These are phyloP conservation scores for Nezara viridula DNA, from an alignment of 2,888 invertebrate genomes.

Conservation along the genomic window DNA sequence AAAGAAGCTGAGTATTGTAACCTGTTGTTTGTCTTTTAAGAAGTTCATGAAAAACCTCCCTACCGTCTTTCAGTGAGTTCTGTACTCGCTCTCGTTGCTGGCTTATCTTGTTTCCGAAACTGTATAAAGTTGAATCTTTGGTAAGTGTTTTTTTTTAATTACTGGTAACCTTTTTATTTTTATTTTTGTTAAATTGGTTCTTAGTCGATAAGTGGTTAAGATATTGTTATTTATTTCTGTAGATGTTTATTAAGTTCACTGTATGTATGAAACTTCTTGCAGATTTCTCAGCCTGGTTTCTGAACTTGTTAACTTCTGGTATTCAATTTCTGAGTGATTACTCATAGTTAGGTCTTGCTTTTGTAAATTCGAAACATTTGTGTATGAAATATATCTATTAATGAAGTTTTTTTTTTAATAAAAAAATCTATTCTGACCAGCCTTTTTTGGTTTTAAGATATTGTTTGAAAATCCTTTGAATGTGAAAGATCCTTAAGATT, in stretches of 20 bases:
- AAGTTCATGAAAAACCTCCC: constrained; percentile 48
- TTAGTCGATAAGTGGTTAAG: constrained; percentile 45
- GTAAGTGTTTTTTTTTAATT: constrained; percentile 49
- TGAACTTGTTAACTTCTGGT: constrained; percentile 16
- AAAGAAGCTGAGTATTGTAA: constrained; percentile 29
- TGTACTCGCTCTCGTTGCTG: constrained; percentile 32
- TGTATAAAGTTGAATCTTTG: constrained; percentile 40
- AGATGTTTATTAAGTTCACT: constrained; percentile 26
- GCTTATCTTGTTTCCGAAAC: constrained; percentile 48
- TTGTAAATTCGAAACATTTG: background rate
- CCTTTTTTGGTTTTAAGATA: background rate
- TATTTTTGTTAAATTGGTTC: constrained; percentile 9
- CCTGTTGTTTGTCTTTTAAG: constrained; percentile 47
- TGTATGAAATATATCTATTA: background rate
- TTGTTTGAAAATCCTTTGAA: background rate
- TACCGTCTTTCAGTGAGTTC: constrained; percentile 10
- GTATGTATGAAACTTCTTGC: constrained; percentile 13
- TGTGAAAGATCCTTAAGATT: background rate
- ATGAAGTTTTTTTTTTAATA: background rate
- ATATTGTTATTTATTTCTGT: constrained; percentile 45
- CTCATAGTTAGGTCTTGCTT: background rate
- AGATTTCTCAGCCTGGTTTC: constrained; percentile 52
- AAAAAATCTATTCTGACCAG: background rate
- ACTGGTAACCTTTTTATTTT: constrained; percentile 50
- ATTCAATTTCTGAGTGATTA: background rate